These are phyloP conservation scores for Microtus richardsoni DNA, from an alignment of 2,113 vertebrate genomes.

Conservation along the genomic window DNA sequence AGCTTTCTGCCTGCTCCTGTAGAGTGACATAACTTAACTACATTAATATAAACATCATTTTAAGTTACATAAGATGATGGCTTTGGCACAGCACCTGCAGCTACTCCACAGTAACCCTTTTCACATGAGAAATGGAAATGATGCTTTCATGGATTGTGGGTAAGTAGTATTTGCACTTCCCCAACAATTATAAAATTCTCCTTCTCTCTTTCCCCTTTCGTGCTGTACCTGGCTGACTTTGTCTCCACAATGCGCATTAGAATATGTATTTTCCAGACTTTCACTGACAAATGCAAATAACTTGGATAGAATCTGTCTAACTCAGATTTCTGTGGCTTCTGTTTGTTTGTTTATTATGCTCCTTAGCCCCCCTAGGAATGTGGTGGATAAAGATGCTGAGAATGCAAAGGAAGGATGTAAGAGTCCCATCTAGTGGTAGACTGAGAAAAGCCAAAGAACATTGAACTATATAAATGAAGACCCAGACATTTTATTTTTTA, in stretches of 20 bases:
- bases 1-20: background rate
- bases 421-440: constrained; percentile 78
- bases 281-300: background rate
- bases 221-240: background rate
- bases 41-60: background rate
- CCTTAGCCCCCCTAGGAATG: background rate
- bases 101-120: background rate
- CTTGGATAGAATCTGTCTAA: background rate
- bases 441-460: constrained; percentile 64
- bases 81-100: background rate
- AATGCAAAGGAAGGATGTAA: constrained; percentile 58
- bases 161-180: background rate
- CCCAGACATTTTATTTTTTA: background rate
- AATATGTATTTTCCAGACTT: background rate
- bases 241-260: constrained; percentile 23
- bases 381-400: background rate
- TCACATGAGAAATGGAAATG: background rate
- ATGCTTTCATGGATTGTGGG: background rate
- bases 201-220: background rate
- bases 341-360: background rate
- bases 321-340: background rate
- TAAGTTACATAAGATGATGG: background rate
- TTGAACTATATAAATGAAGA: constrained; percentile 6
- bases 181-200: background rate
- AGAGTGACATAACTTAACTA: background rate